Conservation (phyloP, 2,113 vertebrate genomes). For the Loxodonta africana region DNA sequence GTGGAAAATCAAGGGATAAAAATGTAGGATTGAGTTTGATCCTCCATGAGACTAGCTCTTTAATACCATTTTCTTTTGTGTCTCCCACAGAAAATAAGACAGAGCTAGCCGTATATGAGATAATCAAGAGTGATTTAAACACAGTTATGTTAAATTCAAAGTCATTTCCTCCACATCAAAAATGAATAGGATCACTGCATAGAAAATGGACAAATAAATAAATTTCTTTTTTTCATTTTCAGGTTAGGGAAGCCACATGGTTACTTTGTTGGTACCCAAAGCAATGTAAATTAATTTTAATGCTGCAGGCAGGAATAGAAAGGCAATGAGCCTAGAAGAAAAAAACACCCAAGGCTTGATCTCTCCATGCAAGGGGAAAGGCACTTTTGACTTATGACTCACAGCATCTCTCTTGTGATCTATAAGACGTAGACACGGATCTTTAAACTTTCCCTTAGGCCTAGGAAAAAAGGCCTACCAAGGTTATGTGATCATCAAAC, state of each 20-base stretch:
- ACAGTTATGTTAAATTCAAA: not conserved
- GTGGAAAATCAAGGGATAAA: not conserved
- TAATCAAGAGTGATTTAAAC: not conserved
- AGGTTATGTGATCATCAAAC: not conserved
- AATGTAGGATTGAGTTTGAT: not conserved
- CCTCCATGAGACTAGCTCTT: not conserved
- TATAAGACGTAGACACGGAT: not conserved
- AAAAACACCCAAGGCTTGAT: not conserved
- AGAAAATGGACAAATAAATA: not conserved
- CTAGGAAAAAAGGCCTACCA: not conserved
- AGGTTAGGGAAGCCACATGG: not conserved
- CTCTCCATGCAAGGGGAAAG: not conserved
- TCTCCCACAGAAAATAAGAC: not conserved
- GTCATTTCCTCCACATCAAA: not conserved
- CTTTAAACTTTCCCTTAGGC: not conserved
- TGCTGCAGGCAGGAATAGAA: not conserved
- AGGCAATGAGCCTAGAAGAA: not conserved
- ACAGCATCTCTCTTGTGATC: not conserved
- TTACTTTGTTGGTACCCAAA: not conserved
- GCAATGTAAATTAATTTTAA: not conserved
- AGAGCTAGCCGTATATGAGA: not conserved
- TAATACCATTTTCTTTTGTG: not conserved
- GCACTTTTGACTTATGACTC: not conserved
- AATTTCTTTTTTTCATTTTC: not conserved
- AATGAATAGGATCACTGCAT: not conserved